Evolutionary conservation across 2,113 vertebrate genomes (phyloP), one percentile per base, ranked within the genome.

Genomic region (Antennarius striatus): DNA sequence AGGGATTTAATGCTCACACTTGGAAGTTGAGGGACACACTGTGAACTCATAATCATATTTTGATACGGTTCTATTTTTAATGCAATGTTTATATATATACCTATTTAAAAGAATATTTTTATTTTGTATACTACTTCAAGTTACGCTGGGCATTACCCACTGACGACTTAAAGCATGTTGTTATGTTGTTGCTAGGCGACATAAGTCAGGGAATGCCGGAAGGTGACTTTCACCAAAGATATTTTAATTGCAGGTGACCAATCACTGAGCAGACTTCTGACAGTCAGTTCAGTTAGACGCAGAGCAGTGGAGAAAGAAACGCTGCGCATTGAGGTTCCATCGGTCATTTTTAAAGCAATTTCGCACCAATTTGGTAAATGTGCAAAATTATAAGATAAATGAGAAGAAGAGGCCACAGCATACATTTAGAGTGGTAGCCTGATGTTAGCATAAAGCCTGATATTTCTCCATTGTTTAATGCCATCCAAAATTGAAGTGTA

Each of bases 41-140:
- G 85, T 90, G 90, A 93, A 93, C 89, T 94, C 90, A 92, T 91
- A 93, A 93, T 91, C 93, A 91, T 93, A 94, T 98, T 98, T 98
- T 98, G 95, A 91, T 98, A 98, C 94, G 90, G 91, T 96, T 98
- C 94, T 97, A 96, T 98, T 98, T 98, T 98, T 96, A 96, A 96
- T 95, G 95, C 94, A 36, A 93, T 94, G 92, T 98, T 99, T 43
- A 43, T 98, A 94, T 98, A 98, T 95, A 82, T 73, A 82, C 85
- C 94, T 98, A 99, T 99, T 99, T 99, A 99, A 99, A 88, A 92
- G 82, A 94, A 95, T 96, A 96, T 98, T 98, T 97, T 98, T 99
- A 98, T 98, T 99, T 98, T 99, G 96, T 99, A 97, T 98, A 98
- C 95, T 93, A 93, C 96, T 95, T 88, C 75, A 22, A 85, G 82